Base-by-base conservation (phyloP, 2,888 invertebrate species). In the Embidobia sp. region DNA sequence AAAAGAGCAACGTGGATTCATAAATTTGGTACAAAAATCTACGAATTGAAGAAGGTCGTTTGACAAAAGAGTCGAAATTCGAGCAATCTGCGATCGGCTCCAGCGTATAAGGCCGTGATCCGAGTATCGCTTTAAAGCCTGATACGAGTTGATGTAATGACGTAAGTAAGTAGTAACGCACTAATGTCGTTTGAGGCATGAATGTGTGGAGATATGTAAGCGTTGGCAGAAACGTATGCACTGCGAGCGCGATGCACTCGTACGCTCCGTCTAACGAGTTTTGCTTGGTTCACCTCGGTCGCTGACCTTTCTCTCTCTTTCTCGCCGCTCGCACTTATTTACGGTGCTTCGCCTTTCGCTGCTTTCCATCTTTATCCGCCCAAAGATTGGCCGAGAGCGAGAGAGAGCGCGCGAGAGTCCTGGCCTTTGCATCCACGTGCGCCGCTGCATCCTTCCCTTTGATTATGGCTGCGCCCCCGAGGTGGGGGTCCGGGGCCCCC, bases 261-360 rank as follows among this genome's bases (percentile, higher is more conserved):
- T 63, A 72, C 72, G 72, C 63, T 72, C 72, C 53, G 72, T 72
- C 72, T 72, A 72, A 72, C 72, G 63, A 72, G 72, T 72, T 72
- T 72, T 72, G 72, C 63, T 72, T 72, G 63, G 72, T 64, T 72
- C 72, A 72, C 72, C 72, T 63, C 72, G 72, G 72, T 72, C 72
- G 72, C 63, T 72, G 72, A 72, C 72, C 72, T 64, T 72, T 72
- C 53, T 49, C 42, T 63, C 55, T 63, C 53, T 37, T 33, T 37
- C 40, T 35, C 33, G 10, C 15, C 57, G 48, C 67, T 73, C 73
- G 57, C 73, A 49, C 73, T 64, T 49, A 57, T 64, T 63, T 26
- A 48, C 61, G 29, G 57, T 42, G 64, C 64, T 37, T 57, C 40
- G 57, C 72, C 72, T 73, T 73, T 73, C 64, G 72, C 72, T 73